Conservation (phyloP, 2,113 vertebrate genomes). For the Carassius gibelio region DNA sequence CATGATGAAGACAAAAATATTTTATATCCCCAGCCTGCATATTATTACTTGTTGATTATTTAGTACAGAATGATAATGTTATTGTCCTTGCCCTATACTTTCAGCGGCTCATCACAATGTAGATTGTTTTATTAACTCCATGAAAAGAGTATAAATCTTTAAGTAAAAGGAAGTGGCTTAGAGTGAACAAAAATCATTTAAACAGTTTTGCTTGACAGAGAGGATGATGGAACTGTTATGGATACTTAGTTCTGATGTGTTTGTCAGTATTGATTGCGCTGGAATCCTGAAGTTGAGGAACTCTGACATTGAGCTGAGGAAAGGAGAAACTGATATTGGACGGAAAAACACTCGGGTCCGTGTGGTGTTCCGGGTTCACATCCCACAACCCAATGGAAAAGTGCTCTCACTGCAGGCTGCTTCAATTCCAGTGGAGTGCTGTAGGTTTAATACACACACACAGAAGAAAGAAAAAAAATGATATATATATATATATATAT, state of each 20-base stretch:
- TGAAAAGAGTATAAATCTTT: background rate
- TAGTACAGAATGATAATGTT: background rate
- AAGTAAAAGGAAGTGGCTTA: background rate
- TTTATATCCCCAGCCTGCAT: background rate
- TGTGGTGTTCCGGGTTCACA: slow-evolving; percentile 95
- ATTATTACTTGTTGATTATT: background rate
- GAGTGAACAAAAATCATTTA: background rate
- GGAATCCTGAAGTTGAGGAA: slow-evolving; percentile 98
- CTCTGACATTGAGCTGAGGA: slow-evolving; percentile 97
- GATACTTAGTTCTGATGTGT: slow-evolving; percentile 43
- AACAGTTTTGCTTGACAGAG: background rate
- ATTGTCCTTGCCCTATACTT: background rate
- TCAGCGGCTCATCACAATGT: background rate
- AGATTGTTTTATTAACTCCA: background rate
- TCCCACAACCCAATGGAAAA: slow-evolving; percentile 93
- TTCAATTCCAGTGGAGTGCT: slow-evolving; percentile 97
- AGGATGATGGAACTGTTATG: background rate
- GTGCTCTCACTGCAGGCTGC: slow-evolving; percentile 92
- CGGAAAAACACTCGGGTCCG: slow-evolving; percentile 76
- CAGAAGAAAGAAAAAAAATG: background rate
- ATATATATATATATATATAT: too few relatives aligned
- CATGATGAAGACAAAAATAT: too few relatives aligned
- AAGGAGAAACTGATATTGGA: slow-evolving; percentile 94
- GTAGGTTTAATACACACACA: slow-evolving; percentile 78
- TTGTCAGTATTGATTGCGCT: slow-evolving; percentile 92